A percentile compares a stretch with the other conserved stretches of the same genome.
Conservation (phyloP, 1,140 invertebrate genomes). For the Sinonovacula constricta region DNA sequence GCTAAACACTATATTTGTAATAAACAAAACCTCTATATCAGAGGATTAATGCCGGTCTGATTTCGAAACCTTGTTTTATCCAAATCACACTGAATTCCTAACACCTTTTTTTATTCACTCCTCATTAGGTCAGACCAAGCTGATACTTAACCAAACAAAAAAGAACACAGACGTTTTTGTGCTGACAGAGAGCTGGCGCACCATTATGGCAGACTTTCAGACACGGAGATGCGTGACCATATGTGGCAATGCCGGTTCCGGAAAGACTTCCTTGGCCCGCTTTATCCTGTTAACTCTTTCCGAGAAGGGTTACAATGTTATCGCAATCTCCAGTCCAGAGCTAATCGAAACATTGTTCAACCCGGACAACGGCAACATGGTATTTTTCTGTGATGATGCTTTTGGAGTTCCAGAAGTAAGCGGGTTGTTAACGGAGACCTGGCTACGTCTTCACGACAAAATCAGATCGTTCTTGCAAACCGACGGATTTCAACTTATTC, state of each 20-base stretch:
- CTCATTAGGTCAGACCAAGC: slow-evolving; percentile 29
- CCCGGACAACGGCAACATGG: slow-evolving; percentile 2
- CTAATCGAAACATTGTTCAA: slow-evolving; percentile 33
- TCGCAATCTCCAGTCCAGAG: slow-evolving; percentile 31
- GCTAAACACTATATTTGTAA: too few relatives aligned
- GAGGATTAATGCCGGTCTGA: too few relatives aligned
- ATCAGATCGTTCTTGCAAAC: slow-evolving; percentile 6
- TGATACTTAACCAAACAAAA: slow-evolving; percentile 18
- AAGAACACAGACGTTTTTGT: slow-evolving; percentile 14
- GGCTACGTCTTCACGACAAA: slow-evolving; percentile 43
- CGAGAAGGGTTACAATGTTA: slow-evolving; percentile 6
- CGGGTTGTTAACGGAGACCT: slow-evolving; percentile 27
- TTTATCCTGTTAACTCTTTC: neutral
- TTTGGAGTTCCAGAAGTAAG: slow-evolving; percentile 46
- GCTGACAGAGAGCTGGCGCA: slow-evolving; percentile 8
- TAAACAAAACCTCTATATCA: too few relatives aligned
- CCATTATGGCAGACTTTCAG: neutral
- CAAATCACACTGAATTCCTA: too few relatives aligned
- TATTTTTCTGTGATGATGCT: slow-evolving; percentile 51
- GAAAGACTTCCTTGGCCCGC: slow-evolving; percentile 30
- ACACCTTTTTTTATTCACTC: too few relatives aligned
- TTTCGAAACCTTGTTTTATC: too few relatives aligned
- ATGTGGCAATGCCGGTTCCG: slow-evolving; percentile 46
- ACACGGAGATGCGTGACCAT: slow-evolving; percentile 5
- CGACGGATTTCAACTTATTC: slow-evolving; percentile 26